Base-by-base conservation (phyloP, 2,113 vertebrate species). In the Bothrops jararaca region DNA sequence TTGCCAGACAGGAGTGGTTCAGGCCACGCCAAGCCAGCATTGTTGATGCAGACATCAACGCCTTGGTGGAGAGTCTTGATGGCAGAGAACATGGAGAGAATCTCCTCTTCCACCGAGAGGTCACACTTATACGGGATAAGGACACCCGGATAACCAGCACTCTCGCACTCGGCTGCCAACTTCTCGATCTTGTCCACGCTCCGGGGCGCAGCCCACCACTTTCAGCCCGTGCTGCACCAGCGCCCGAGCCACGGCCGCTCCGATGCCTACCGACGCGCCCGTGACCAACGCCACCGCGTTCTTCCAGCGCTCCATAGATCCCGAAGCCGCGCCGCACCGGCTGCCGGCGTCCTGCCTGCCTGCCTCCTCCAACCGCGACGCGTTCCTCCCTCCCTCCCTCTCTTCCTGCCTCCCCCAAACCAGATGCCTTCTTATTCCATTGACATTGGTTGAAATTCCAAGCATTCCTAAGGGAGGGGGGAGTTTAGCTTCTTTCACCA, bases 31-130 rank as follows among this genome's bases (percentile, higher is more conserved):
- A 99, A 96, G 54, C 99, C 99, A 0, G 99, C 99, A 0, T 99
- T 99, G 97, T 99, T 99, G 97, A 99, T 98, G 97, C 99, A 99
- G 54, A 99, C 98, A 2, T 99, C 99, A 92, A 99, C 98, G 0
- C 99, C 99, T 50, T 98, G 97, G 95, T 99, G 98, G 57, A 98
- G 98, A 0, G 98, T 99, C 94, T 97, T 98, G 96, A 99, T 98
- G 4, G 99, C 99, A 0, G 99, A 99, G 95, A 99, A 99, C 99
- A 99, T 99, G 92, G 99, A 99, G 69, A 99, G 98, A 96, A 99
- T 99, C 97, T 99, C 99, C 92, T 99, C 99, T 95, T 99, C 99
- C 0, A 98, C 99, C 87, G 98, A 98, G 94, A 99, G 98, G 94
- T 99, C 99, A 5, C 99, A 99, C 97, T 98, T 99, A 96, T 99